These are phyloP conservation scores for Neomorphus geoffroyi DNA, from an alignment of 2,797 vertebrate genomes.

Conservation along the genomic window DNA sequence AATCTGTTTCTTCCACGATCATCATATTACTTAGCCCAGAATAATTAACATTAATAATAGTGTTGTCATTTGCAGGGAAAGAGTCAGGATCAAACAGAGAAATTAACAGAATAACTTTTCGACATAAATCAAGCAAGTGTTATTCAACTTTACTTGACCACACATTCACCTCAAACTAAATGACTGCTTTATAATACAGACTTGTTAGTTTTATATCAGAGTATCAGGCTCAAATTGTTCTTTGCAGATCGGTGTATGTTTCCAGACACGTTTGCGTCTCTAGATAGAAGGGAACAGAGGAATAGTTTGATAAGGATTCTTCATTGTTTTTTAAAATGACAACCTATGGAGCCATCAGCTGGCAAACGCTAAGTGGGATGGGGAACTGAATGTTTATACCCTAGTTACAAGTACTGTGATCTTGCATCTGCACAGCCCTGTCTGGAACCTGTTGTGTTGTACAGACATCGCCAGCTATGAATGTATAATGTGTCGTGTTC, in stretches of 20 bases:
- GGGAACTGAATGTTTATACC: background rate
- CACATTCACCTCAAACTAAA: background rate
- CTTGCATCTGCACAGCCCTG: background rate
- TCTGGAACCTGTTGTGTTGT: background rate
- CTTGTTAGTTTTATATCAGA: background rate
- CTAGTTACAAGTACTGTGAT: background rate
- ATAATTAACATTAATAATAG: conserved; percentile 49
- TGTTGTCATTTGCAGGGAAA: background rate
- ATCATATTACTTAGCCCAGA: background rate
- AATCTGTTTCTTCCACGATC: conserved; percentile 16
- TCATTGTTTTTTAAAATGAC: background rate
- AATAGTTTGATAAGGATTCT: background rate
- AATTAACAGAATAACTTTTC: background rate
- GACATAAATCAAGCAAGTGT: background rate
- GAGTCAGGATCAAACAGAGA: background rate
- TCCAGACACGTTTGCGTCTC: background rate
- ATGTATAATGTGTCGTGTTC: background rate
- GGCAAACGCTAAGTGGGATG: background rate
- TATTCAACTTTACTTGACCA: conserved; percentile 7
- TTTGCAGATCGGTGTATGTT: background rate
- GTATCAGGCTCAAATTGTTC: background rate
- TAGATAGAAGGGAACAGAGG: background rate
- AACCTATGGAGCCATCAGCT: background rate
- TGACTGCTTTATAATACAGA: background rate
- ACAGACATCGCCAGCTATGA: background rate